Percentiles rank a stretch among this genome's conserved stretches.
Evolutionary conservation across 2,888 invertebrate genomes (phyloP).

Genomic region (Caenorhabditis macrosperma): DNA sequence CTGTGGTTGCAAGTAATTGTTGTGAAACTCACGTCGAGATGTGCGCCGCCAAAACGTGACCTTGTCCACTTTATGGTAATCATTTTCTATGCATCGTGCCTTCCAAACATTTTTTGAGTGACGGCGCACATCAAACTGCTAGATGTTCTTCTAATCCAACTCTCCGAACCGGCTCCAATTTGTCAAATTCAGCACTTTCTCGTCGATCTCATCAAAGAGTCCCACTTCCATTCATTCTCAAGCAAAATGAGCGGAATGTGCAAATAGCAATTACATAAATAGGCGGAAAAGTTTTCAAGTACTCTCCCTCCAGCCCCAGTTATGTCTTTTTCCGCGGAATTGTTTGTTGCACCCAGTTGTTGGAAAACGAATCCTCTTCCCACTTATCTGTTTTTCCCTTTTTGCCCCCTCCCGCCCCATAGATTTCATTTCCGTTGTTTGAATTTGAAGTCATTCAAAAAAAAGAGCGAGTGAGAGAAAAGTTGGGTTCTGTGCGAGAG

Average conservation of each 20-base stretch:
- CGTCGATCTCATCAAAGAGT: too few relatives aligned
- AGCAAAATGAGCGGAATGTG: slow-evolving; percentile 12
- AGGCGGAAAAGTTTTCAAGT: slow-evolving; percentile 46
- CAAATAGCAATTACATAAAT: slow-evolving; percentile 47
- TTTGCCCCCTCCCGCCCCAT: background rate
- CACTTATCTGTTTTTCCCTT: slow-evolving; percentile 38
- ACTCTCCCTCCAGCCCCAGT: slow-evolving; percentile 18
- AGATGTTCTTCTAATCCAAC: background rate
- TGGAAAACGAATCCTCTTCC: slow-evolving; percentile 33
- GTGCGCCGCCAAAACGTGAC: background rate
- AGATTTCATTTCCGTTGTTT: slow-evolving; percentile 32
- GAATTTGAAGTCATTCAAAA: slow-evolving; percentile 43
- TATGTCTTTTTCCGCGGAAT: slow-evolving; percentile 32
- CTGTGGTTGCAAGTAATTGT: background rate
- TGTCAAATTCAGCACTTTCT: background rate
- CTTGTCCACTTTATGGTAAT: slow-evolving; percentile 6
- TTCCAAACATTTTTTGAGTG: background rate
- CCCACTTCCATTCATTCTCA: background rate
- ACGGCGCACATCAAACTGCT: background rate
- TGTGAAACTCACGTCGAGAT: background rate
- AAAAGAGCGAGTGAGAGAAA: background rate
- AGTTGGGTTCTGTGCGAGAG: background rate
- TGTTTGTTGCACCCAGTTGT: slow-evolving; percentile 44
- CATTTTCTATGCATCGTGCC: slow-evolving; percentile 4
- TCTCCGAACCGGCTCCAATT: background rate